Conservation (phyloP, 2,888 invertebrate species). For the Rutpela maculata region DNA sequence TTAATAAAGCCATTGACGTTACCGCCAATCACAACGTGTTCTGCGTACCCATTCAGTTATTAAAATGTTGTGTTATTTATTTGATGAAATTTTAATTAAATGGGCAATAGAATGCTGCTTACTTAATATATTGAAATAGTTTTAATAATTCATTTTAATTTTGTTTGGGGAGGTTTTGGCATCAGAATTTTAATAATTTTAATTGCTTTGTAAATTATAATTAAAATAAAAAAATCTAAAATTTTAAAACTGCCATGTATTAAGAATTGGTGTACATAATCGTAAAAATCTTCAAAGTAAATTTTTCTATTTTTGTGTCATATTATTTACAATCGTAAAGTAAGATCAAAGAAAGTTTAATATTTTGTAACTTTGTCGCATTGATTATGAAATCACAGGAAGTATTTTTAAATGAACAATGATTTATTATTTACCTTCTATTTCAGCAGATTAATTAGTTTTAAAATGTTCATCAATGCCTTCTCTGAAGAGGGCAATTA, state of each 20-base stretch:
- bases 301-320: conserved; percentile 12
- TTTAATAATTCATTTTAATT: too few species aligned
- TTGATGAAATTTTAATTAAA: too few species aligned
- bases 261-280: neutral
- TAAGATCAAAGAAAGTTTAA: conserved; percentile 14
- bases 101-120: too few species aligned
- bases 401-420: neutral
- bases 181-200: too few species aligned
- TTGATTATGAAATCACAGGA: neutral
- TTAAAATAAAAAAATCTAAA: neutral
- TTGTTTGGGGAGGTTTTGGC: too few species aligned
- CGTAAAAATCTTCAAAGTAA: conserved; percentile 26
- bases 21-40: too few species aligned
- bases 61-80: too few species aligned
- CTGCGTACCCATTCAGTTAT: too few species aligned
- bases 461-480: neutral
- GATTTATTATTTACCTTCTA: neutral
- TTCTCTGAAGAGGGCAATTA: too few species aligned
- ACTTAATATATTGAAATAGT: too few species aligned
- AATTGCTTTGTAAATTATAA: too few species aligned
- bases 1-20: too few species aligned
- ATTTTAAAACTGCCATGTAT: neutral
- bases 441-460: neutral
- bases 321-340: conserved; percentile 15
- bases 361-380: neutral